Percentiles rank a stretch among this genome's conserved stretches.
Evolutionary conservation across 64 coral and sea anemone genomes (phyloP).

Genomic region (Pachyseris speciosa): DNA sequence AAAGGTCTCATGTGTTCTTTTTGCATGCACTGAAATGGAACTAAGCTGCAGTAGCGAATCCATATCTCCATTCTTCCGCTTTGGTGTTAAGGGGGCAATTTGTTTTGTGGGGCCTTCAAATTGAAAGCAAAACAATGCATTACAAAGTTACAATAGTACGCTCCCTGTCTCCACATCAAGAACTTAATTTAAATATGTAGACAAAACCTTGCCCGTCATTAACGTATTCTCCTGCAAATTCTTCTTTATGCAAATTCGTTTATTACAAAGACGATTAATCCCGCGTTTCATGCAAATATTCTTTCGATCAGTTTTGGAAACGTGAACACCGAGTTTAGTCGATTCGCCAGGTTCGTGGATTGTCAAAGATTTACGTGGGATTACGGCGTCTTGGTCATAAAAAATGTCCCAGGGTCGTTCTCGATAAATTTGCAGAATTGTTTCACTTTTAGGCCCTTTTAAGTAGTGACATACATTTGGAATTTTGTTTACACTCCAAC

Average conservation of each 20-base stretch:
- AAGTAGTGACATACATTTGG: not conserved
- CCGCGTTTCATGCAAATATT: constrained; percentile 31
- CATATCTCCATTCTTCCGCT: too few species aligned
- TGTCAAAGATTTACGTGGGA: not conserved
- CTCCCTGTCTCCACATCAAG: not conserved
- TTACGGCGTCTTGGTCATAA: not conserved
- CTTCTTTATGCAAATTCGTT: constrained; percentile 29
- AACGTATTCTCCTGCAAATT: not conserved
- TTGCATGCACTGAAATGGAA: too few species aligned
- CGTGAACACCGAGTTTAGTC: not conserved
- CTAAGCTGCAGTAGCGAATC: too few species aligned
- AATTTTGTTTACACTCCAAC: not conserved
- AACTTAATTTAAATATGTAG: not conserved
- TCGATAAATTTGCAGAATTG: not conserved
- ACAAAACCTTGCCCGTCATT: not conserved
- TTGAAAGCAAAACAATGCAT: not conserved
- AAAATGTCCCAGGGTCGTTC: not conserved
- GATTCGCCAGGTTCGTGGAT: not conserved
- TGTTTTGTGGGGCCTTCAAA: not conserved
- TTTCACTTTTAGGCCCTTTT: not conserved
- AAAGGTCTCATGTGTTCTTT: too few species aligned
- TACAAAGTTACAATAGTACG: not conserved
- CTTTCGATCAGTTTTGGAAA: not conserved
- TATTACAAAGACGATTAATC: not conserved
- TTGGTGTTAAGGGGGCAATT: not conserved